Evolutionary conservation across 2,113 vertebrate genomes (phyloP).

Genomic region (Tenebrosternarchus preto): DNA sequence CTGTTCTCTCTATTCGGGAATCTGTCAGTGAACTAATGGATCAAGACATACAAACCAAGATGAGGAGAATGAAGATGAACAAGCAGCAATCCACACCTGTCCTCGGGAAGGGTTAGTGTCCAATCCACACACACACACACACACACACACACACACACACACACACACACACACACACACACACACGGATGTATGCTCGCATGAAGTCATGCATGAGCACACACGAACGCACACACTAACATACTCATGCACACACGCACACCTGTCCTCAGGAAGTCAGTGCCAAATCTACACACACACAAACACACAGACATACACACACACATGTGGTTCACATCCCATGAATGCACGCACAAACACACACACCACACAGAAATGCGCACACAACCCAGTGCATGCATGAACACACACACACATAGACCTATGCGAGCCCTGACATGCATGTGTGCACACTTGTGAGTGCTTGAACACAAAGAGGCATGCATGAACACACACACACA

Average conservation of each 20-base stretch:
- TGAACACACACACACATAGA: neutral
- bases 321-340: too few species aligned
- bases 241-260: neutral
- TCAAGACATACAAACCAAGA: constrained; percentile 41
- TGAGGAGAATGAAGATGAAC: constrained; percentile 57
- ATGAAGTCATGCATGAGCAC: neutral
- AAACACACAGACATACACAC: neutral
- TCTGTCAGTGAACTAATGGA: neutral
- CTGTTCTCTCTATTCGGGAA: neutral
- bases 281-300: neutral
- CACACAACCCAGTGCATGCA: too few species aligned
- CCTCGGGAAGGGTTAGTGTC: constrained; percentile 67
- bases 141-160: neutral
- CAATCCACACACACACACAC: too few species aligned
- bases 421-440: too few species aligned
- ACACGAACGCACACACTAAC: neutral
- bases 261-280: neutral
- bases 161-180: neutral
- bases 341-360: too few species aligned
- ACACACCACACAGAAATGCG: too few species aligned
- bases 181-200: neutral
- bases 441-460: too few species aligned
- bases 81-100: constrained; percentile 69
- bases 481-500: neutral
- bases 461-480: too few species aligned